phyloP scores from a whole-genome alignment of 2,113 vertebrate species.

The Octodon degus region DNA sequence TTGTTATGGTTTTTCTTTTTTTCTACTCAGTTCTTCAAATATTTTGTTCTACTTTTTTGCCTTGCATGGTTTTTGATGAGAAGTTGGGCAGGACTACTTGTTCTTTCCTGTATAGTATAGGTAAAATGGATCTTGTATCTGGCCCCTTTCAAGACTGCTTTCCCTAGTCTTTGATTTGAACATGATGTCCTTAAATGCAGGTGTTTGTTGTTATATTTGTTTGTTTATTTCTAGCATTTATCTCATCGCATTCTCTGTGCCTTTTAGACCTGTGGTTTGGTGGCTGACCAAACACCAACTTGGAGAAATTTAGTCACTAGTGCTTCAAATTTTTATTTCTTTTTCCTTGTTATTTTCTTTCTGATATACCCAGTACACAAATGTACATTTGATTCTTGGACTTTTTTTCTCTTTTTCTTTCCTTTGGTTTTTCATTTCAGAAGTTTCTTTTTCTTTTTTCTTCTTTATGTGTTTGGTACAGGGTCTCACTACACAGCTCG shows the following conservation, averaged over 20 bases:
- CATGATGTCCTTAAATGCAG: background rate
- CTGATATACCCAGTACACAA: background rate
- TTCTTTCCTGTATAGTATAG: background rate
- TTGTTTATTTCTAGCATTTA: background rate
- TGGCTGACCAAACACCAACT: slow-evolving; percentile 26
- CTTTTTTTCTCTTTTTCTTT: background rate
- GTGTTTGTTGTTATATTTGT: background rate
- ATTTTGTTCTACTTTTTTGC: background rate
- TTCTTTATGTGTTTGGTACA: too few relatives aligned
- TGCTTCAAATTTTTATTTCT: slow-evolving; percentile 35
- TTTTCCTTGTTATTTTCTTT: background rate
- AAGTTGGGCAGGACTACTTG: slow-evolving; percentile 8
- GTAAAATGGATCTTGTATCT: background rate
- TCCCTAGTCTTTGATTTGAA: background rate
- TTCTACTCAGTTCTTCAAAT: background rate
- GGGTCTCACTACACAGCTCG: too few relatives aligned
- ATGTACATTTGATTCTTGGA: background rate
- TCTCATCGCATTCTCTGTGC: background rate
- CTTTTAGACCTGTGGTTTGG: slow-evolving; percentile 7
- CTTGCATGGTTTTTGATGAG: background rate
- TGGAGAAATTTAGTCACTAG: slow-evolving; percentile 18
- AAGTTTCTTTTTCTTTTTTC: background rate
- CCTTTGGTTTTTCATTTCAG: slow-evolving; percentile 24
- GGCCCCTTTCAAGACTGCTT: background rate
- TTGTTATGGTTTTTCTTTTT: background rate